Base-by-base conservation (phyloP, 1,140 invertebrate genomes). In the Patella vulgata region DNA sequence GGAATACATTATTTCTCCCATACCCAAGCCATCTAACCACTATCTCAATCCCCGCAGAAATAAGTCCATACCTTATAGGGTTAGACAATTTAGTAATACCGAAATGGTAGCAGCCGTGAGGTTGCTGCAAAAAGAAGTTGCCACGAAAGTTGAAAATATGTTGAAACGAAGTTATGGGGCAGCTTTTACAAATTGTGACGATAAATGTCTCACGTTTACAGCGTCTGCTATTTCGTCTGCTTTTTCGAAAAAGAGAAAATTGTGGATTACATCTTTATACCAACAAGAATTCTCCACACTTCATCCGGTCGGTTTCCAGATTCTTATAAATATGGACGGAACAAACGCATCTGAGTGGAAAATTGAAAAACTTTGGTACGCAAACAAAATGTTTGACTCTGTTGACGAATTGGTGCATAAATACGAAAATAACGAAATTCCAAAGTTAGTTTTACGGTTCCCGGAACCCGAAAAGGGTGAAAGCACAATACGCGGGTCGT, bases 1-100 rank as follows among this genome's bases (percentile, higher is more conserved):
- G 36, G 77, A 82, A 51, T 74, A 73, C 54, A 57, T 77, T 1
- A 67, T 82, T 11, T 73, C 73, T 4, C 74, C 70, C 11, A 48
- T 74, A 21, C 33, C 51, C 2, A 63, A 63, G 19, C 64, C 66
- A 36, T 52, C 53, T 21, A 55, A 51, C 39, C 63, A 59, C 36
- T 43, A 30, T 19, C 39, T 40, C 42, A 56, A 55, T 58, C 51
- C 58, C 36, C 55, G 69, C 56, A 60, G 68, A 54, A 11, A 40
- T 44, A 64, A 48, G 44, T 31, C 28, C 39, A 67, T 55, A 0
- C 51, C 63, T 21, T 70, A 48, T 58, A 19, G 48, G 11, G 56
- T 42, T 17, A 53, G 65, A 65, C 63, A 59, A 27, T 43, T 63
- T 27, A 66, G 52, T 43, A 46, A 23, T 14, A 28, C 36, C 19